A percentile compares a stretch with the other conserved stretches of the same genome.
phyloP scores from a whole-genome alignment of 2,888 invertebrate species.

The Caenorhabditis zanzibari region DNA sequence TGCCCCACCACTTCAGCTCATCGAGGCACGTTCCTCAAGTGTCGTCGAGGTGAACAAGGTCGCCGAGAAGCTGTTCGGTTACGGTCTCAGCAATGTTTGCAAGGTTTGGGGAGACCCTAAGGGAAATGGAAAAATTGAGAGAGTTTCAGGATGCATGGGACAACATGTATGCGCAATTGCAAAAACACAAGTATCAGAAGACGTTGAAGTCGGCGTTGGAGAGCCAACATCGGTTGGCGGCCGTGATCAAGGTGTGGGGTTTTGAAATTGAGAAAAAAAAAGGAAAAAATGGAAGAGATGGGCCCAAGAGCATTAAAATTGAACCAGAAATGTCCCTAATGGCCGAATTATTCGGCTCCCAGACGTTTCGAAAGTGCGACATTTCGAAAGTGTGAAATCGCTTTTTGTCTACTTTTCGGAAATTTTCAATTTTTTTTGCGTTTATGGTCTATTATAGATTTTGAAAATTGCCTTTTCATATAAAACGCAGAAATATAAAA shows the following conservation, averaged over 20 bases:
- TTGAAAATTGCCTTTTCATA: no score
- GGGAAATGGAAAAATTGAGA: background rate
- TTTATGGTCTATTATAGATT: no score
- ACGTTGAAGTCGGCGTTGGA: constrained; percentile 37
- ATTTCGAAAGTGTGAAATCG: no score
- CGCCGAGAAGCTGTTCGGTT: constrained; percentile 55
- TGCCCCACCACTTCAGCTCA: constrained; percentile 44
- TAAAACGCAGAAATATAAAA: no score
- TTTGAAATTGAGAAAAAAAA: background rate
- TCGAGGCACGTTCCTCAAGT: constrained; percentile 58
- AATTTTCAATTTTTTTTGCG: no score
- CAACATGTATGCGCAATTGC: constrained; percentile 52
- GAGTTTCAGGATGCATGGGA: constrained; percentile 65
- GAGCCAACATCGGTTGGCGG: constrained; percentile 65
- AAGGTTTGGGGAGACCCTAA: constrained; percentile 32
- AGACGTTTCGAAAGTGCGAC: no score
- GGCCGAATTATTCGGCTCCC: no score
- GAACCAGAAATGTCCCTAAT: no score
- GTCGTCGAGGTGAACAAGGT: constrained; percentile 62
- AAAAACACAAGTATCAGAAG: constrained; percentile 54
- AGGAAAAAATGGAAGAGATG: background rate
- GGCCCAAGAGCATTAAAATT: no score
- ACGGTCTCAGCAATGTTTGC: constrained; percentile 44
- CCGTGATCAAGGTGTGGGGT: constrained; percentile 64
- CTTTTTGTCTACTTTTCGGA: no score